These are phyloP conservation scores for Cuniculus paca DNA, from an alignment of 2,797 vertebrate species.

Conservation along the genomic window DNA sequence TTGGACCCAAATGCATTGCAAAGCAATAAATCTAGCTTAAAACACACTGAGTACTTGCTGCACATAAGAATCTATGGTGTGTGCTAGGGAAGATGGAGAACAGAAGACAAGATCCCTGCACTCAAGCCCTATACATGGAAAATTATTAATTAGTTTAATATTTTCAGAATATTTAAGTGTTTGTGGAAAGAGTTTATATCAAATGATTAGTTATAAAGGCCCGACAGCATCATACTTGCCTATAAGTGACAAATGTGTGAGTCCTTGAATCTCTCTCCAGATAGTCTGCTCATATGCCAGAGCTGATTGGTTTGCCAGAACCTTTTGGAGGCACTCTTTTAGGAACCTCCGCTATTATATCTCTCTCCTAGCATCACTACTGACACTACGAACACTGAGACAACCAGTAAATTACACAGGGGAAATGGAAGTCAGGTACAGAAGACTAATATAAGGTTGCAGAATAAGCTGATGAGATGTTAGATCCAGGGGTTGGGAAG, in stretches of 20 bases:
- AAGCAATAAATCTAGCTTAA: conserved; percentile 54
- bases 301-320: neutral
- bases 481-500: neutral
- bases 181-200: neutral
- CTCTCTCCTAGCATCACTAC: neutral
- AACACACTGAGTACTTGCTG: neutral
- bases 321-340: neutral
- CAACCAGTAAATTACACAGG: neutral
- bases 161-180: conserved; percentile 48
- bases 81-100: neutral
- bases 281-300: neutral
- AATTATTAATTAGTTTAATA: conserved; percentile 40
- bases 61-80: neutral
- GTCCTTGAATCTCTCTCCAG: neutral
- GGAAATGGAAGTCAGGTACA: neutral
- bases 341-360: neutral
- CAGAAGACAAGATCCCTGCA: neutral
- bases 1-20: neutral
- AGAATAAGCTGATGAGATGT: neutral
- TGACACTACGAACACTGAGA: neutral
- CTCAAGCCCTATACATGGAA: fast-evolving
- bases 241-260: neutral
- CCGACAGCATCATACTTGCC: neutral
- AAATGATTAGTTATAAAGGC: neutral
- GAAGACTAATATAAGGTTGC: neutral